Evolutionary conservation across 2,797 vertebrate genomes (phyloP), one percentile per base, ranked within the genome.

Genomic region (Muscicapa striata): DNA sequence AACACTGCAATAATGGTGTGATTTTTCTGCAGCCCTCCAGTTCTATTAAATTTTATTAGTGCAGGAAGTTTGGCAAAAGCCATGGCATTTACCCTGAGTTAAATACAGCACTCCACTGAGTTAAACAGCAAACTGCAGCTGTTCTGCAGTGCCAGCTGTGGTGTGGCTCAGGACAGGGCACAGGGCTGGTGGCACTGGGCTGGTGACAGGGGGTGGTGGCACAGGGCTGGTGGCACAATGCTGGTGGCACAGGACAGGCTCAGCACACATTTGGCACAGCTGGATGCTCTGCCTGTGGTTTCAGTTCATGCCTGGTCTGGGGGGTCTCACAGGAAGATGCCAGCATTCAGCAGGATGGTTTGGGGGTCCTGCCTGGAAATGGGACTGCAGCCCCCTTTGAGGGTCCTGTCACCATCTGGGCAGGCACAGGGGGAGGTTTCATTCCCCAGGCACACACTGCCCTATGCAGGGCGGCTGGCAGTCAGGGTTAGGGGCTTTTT

Each of bases 291-390:
- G 11, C 5, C 18, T 12, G 1, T 12, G 30, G 7, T 46, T 64
- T 36, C 23, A 54, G 24, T 3, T 52, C 10, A 0, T 16, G 4
- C 1, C 2, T 57, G 27, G 9, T 3, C 36, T 45, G 30, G 36
- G 4, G 12, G 24, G 11, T 40, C 36, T 23, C 8, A 4, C 0
- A 17, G 54, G 46, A 45, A 5, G 27, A 2, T 2, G 17, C 38
- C 16, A 15, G 61, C 26, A 36, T 26, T 49, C 61, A 51, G 32
- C 45, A 51, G 62, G 23, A 38, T 0, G 3, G 70, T 75, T 85
- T 19, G 5, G 48, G 38, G 59, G 26, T 4, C 0, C 30, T 32
- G 10, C 16, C 23, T 12, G 45, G 45, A 70, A 36, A 21, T 12
- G 40, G 0, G 2, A 4, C 8, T 27, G 58, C 49, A 67, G 45